Base-by-base conservation (phyloP, 2,888 invertebrate species). In the Callimorpha dominula region DNA sequence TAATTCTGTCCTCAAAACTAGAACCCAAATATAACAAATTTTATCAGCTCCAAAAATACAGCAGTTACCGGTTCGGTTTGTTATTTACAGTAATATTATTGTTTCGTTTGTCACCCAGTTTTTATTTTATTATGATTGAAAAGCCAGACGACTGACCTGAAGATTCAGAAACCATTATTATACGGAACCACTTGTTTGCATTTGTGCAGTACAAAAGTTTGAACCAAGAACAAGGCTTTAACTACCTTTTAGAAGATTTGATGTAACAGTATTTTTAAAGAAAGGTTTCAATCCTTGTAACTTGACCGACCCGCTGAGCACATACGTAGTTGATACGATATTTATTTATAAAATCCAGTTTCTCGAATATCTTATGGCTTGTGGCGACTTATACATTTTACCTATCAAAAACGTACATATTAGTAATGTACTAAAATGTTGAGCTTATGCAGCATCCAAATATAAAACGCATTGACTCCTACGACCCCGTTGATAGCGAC, bases 341-440 rank as follows among this genome's bases (percentile, higher is more conserved):
- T 20, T 50, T 66, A 40, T 31, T 66, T 66, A 8, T 31, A 52
- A 50, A 52, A 52, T 40, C 65, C 17, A 66, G 17, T 66, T 66
- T 66, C 52, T 54, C 52, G 17, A 2, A 54, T 54, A 1, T n/a
- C 4, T 50, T 50, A 5, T 50, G 5, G 14, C 0, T 52, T 17
- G 5, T 17, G 52, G 6, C 52, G 31, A 31, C 31, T 31, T 31
- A 31, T 31, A 31, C 31, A 31, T 31, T 31, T 1, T 31, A 31
- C 31, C 31, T 31, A 31, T 31, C 31, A 31, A 31, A 31, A 31
- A 31, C 31, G 2, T 31, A 31, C 31, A 31, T 31, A 1, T 31
- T 31, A 31, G 31, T 31, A 31, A 31, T 31, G 1, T 31, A 31
- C 31, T 31, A 31, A 31, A 31, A 31, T 31, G 31, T 2, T 2